These are phyloP conservation scores for Aproaerema taeniolella DNA, from an alignment of 2,888 invertebrate genomes.

Conservation along the genomic window DNA sequence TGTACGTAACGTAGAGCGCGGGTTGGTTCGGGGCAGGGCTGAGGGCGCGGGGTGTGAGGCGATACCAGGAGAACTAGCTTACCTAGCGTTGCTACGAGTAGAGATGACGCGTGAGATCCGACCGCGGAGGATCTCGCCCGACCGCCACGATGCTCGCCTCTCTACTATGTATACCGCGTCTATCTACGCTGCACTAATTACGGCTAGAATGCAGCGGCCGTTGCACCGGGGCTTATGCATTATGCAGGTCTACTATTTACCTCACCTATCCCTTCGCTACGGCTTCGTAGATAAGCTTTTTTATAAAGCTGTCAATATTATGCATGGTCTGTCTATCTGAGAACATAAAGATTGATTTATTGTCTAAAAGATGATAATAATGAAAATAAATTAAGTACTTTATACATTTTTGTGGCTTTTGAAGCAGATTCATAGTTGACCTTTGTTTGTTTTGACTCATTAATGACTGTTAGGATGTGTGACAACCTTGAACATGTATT, in stretches of 20 bases:
- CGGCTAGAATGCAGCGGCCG: conserved; percentile 49
- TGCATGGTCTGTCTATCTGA: neutral
- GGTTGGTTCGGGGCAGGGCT: conserved; percentile 6
- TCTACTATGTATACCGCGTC: conserved; percentile 11
- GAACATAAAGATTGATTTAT: too few species aligned
- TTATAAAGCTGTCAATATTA: conserved; percentile 1
- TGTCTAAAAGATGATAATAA: too few species aligned
- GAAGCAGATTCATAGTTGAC: too few species aligned
- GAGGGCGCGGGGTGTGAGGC: conserved; percentile 2
- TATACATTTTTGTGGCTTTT: too few species aligned
- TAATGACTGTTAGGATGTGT: conserved; percentile 33
- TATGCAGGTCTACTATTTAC: conserved; percentile 30
- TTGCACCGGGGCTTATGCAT: conserved; percentile 49
- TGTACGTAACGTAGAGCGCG: conserved; percentile 1
- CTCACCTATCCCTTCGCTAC: conserved; percentile 21
- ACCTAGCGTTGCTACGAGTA: conserved; percentile 9
- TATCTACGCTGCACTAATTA: conserved; percentile 44
- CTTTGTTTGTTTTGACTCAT: conserved; percentile 24
- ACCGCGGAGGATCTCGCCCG: conserved; percentile 7
- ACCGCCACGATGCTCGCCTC: conserved; percentile 3
- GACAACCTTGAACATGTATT: conserved; percentile 47
- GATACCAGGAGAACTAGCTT: conserved; percentile 2
- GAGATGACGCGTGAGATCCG: conserved; percentile 15
- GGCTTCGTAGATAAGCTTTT: conserved; percentile 12
- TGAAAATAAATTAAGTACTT: too few species aligned